Evolutionary conservation across 2,888 invertebrate species (phyloP), one percentile per base, ranked within the genome.

Genomic region (Sinodicranocentrus sp.): DNA sequence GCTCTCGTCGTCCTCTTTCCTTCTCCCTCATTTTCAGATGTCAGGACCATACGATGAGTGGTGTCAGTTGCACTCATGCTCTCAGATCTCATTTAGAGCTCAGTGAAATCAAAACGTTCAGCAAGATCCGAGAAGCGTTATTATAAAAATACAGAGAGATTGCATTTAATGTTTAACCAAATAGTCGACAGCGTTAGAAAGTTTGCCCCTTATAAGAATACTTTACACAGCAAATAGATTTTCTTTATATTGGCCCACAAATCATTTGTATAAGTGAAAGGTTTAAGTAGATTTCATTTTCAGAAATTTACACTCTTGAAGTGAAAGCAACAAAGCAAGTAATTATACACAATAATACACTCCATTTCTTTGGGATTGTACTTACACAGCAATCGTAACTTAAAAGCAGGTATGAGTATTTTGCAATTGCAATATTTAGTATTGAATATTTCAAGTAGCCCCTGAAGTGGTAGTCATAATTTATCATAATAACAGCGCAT

Each of bases 61-160:
- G 85, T 85, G 85, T 85, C 85, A 85, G 25, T 71, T 85, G 82
- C 85, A 85, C 57, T n/a, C 82, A 72, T 23, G 21, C 72, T 72
- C 72, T 73, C 80, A 80, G 80, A 80, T 72, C 72, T 80, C 80
- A 52, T 73, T 80, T 67, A 72, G 80, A 72, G 72, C 80, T 80
- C 80, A 57, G 28, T 8, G 67, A 72, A 67, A 57, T 72, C 73
- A 67, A 72, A 80, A 43, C 65, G 57, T 57, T 17, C 5, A 48
- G 17, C 3, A 48, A 48, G 48, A 15, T 48, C 48, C 17, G 17
- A 15, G n/a, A 48, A 33, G 10, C 5, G 3, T 33, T 33, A 33
- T 33, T 10, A 33, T 33, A 33, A 33, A 33, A 10, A 6, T 33
- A 33, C 10, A 10, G 3, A 3, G 10, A 33, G 33, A 6, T 33